Evolutionary conservation across 2,797 vertebrate genomes (phyloP).

Genomic region (Rousettus madagascariensis): DNA sequence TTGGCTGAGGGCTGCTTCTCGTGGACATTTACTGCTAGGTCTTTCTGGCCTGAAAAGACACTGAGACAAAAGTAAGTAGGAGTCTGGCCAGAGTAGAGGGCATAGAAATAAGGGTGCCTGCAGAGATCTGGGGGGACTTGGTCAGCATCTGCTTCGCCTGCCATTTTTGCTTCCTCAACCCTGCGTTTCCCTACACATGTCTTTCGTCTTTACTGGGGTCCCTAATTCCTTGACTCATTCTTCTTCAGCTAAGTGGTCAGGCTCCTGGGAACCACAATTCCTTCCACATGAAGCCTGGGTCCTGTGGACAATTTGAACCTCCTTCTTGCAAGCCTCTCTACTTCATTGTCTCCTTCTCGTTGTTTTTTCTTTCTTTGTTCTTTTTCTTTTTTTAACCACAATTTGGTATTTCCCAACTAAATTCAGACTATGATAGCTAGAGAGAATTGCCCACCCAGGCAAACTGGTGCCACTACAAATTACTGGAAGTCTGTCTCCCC

Average conservation of each 20-base stretch:
- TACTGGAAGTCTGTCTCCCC: not conserved
- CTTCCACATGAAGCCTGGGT: constrained; percentile 35
- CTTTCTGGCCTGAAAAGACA: not conserved
- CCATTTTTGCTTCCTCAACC: not conserved
- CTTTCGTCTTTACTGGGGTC: not conserved
- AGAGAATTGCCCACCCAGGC: constrained; percentile 27
- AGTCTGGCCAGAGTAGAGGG: not conserved
- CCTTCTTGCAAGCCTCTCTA: constrained; percentile 1
- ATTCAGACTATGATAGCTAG: constrained; percentile 28
- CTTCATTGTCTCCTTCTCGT: constrained; percentile 39
- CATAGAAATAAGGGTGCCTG: not conserved
- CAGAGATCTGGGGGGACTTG: not conserved
- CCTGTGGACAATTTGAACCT: not conserved
- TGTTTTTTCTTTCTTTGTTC: not conserved
- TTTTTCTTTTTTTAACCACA: constrained; percentile 44
- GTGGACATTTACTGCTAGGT: no score
- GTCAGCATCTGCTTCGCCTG: not conserved
- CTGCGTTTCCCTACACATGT: not conserved
- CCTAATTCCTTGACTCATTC: not conserved
- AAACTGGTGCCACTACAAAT: constrained; percentile 48
- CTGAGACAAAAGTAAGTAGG: not conserved
- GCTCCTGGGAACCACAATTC: constrained; percentile 24
- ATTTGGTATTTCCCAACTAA: constrained; percentile 47
- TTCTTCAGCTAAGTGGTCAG: not conserved
- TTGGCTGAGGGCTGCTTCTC: not conserved